Base-by-base conservation (phyloP, 1,140 invertebrate genomes). In the Drosophila ananassae region DNA sequence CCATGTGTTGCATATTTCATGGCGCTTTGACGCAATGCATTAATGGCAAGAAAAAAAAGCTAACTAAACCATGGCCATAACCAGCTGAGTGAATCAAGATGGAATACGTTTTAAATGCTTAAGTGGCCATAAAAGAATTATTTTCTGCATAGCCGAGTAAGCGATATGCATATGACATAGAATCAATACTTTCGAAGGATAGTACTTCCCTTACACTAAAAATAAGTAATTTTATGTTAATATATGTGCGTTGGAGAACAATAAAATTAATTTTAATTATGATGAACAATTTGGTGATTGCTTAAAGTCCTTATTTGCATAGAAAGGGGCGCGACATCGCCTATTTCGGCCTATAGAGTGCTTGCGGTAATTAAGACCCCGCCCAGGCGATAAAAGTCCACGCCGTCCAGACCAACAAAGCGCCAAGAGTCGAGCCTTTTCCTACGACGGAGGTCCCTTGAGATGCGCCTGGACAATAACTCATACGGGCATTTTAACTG, bases 1-100 rank as follows among this genome's bases (percentile, higher is more conserved):
- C 74, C 82, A 87, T 87, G 82, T 85, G 82, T 82, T 85, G 82
- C 82, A 85, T 85, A 85, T 87, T 85, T 85, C 82, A 85, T 82
- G 82, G 82, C 78, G 61, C 82, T 85, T 85, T 85, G 52, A 76
- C 74, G 62, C 78, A 60, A 54, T 66, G 72, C 60, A 76, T 79
- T 85, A 77, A 81, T 74, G 58, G 50, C 69, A 47, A 2, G 46
- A 17, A 55, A 41, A 41, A 13, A 44, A 21, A 3, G 13, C 2
- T n/a, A 21, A 75, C 72, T 74, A 53, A 74, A 74, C 54, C 71
- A 73, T 71, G 10, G 34, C 64, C 68, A 59, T 74, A 73, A 64
- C 72, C 62, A 68, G 66, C 30, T 57, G 60, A 74, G 71, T 74
- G 71, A 74, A 74, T 74, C 59, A 58, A 74, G 60, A 73, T 73